Evolutionary conservation across 2,888 invertebrate genomes (phyloP).

Genomic region (Apoda limacodes): DNA sequence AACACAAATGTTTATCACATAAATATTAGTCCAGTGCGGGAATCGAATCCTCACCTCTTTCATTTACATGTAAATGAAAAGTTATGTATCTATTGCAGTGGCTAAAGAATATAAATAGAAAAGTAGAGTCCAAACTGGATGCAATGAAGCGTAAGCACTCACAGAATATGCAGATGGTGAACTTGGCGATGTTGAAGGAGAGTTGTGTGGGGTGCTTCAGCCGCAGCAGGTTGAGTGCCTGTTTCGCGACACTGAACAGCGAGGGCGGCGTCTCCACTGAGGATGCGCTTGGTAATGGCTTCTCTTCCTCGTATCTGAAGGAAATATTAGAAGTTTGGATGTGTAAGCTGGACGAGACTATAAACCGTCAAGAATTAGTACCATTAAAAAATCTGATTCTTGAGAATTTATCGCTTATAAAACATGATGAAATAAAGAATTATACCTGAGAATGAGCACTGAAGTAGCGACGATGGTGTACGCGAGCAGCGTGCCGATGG

Average conservation of each 20-base stretch:
- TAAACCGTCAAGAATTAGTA: too few species aligned
- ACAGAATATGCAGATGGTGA: constrained; percentile 55
- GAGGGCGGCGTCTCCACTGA: constrained; percentile 38
- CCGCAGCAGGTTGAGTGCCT: constrained; percentile 78
- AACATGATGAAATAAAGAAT: background rate
- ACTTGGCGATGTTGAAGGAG: constrained; percentile 75
- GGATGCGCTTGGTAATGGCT: too few species aligned
- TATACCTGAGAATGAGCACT: constrained; percentile 86
- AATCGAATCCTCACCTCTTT: too few species aligned
- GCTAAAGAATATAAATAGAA: too few species aligned
- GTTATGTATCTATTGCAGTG: too few species aligned
- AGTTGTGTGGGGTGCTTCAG: constrained; percentile 74
- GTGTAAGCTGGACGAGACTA: too few species aligned
- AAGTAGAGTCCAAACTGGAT: too few species aligned
- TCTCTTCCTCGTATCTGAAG: constrained; percentile 50
- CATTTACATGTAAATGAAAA: too few species aligned
- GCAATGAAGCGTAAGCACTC: constrained; percentile 27
- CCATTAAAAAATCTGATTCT: background rate
- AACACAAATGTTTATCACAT: too few species aligned
- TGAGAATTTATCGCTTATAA: background rate
- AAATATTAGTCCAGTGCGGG: too few species aligned
- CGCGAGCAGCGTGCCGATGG: constrained; percentile 89
- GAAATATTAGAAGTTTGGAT: too few species aligned
- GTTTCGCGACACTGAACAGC: constrained; percentile 49
- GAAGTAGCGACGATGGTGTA: constrained; percentile 94